A percentile compares a stretch with the other conserved stretches of the same genome.
Conservation (phyloP, 2,113 vertebrate species). For the Corythaixoides concolor region DNA sequence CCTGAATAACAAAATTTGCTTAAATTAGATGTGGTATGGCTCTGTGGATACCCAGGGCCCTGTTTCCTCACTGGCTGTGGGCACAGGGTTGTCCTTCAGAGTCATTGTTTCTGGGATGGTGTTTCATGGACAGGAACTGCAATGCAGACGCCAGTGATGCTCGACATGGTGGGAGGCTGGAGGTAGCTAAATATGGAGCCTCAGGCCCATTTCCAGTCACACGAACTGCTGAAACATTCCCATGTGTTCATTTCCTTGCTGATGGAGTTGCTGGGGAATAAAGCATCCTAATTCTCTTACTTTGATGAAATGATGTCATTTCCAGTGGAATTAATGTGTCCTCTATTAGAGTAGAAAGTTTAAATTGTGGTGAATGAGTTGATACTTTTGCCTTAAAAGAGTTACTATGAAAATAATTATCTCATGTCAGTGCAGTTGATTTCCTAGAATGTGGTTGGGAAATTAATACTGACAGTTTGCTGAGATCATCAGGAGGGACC, state of each 20-base stretch:
- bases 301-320: not conserved
- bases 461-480: not conserved
- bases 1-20: not conserved
- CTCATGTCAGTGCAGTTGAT: not conserved
- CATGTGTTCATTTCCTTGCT: fast-evolving
- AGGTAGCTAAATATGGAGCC: not conserved
- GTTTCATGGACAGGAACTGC: not conserved
- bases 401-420: not conserved
- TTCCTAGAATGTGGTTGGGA: not conserved
- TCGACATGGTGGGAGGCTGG: fast-evolving
- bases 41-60: not conserved
- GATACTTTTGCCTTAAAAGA: not conserved
- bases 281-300: not conserved
- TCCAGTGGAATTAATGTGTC: not conserved
- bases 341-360: not conserved
- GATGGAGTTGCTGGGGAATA: not conserved
- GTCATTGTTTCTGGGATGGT: not conserved
- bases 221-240: not conserved
- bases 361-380: not conserved
- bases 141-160: not conserved
- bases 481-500: not conserved
- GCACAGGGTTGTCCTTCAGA: not conserved
- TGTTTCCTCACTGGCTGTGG: not conserved
- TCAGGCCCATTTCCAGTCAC: not conserved
- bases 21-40: fast-evolving